Base-by-base conservation (phyloP, 1,140 invertebrate species). In the Bombyx mandarina region DNA sequence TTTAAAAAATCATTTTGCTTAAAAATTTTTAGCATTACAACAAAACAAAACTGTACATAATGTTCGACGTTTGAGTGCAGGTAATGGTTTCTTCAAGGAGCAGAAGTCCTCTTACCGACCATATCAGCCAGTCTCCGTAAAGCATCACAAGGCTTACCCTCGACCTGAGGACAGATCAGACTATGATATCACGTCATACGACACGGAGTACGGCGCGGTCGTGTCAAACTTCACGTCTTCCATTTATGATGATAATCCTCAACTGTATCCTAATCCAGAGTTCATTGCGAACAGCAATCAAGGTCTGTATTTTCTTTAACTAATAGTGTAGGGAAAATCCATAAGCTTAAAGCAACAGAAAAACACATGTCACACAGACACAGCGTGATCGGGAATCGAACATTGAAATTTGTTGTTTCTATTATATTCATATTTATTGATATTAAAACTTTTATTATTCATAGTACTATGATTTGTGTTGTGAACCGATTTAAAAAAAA, bases 231-330 rank as follows among this genome's bases (percentile, higher is more conserved):
- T 85, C 55, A 86, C 82, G 52, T 85, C 83, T 67, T 81, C 80
- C 51, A 77, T 83, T 60, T 85, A 86, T 46, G 80, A 86, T 61
- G 82, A 86, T 57, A 86, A 85, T 56, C 83, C 82, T 22, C 82
- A 76, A 48, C 55, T 86, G 9, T 86, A 86, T 60, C 83, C 83
- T n/a, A 86, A 86, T 55, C 83, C 83, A n/a, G 83, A 85, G 60
- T 63, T 75, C 26, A 56, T 86, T 44, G 56, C 76, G 6, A 74
- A 65, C 54, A 77, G 63, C 56, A 82, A 76, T 58, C 69, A 78
- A 77, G 77, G 83, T 84, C 66, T 61, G 46, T 60, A 10, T 18
- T 12, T 45, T 45, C 8, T 44, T 56, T 50, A 18, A 18, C 12
- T 18, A 18, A 18, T 18, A 18, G 12, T 18, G 12, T 18, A 18